These are phyloP conservation scores for Ariolimax columbianus DNA, from an alignment of 2,888 invertebrate genomes.

Conservation along the genomic window DNA sequence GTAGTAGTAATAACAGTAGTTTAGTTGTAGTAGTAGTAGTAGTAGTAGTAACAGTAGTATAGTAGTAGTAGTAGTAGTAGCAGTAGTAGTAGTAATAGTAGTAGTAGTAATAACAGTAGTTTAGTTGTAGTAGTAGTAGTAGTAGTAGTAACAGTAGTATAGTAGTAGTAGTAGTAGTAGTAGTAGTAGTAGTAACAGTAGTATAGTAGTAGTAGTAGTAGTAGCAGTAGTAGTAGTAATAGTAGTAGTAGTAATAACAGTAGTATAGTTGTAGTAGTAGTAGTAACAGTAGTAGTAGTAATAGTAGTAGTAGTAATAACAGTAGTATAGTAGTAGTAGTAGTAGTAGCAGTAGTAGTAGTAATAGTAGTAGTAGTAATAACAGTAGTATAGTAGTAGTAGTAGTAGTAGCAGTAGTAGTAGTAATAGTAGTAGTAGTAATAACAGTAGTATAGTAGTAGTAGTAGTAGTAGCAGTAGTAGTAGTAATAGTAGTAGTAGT, in stretches of 20 bases:
- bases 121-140: no score
- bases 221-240: background rate
- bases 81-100: background rate
- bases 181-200: background rate
- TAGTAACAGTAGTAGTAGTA: conserved; percentile 38
- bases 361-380: background rate
- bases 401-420: background rate
- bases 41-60: background rate
- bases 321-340: conserved; percentile 25
- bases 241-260: background rate
- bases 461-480: conserved; percentile 10
- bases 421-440: background rate
- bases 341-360: conserved; percentile 34
- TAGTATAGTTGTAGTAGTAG: conserved; percentile 2
- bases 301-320: conserved; percentile 10
- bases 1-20: background rate
- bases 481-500: background rate
- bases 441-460: background rate
- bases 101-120: conserved; percentile 6
- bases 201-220: conserved; percentile 9
- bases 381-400: background rate
- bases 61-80: background rate
- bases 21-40: conserved; percentile 4
- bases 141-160: background rate
- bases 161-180: background rate